Conservation (phyloP, 2,888 invertebrate species). For the Macrosoma leucophasiata region DNA sequence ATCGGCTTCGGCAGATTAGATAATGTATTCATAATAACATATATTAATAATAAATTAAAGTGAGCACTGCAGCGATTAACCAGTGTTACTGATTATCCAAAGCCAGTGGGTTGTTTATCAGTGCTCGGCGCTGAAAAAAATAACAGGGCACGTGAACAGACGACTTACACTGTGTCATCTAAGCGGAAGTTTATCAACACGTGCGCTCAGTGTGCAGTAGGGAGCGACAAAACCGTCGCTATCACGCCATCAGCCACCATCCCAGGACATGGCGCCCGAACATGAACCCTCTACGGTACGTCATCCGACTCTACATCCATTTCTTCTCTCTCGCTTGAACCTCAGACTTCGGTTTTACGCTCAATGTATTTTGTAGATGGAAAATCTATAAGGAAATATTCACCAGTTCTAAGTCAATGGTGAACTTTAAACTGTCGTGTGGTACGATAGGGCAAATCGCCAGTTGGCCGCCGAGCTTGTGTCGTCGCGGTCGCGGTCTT, state of each 20-base stretch:
- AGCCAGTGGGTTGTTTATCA: conserved; percentile 48
- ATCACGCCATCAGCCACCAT: conserved; percentile 25
- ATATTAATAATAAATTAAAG: conserved; percentile 27
- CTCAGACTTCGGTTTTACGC: no score
- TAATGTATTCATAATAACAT: conserved; percentile 23
- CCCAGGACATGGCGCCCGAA: conserved; percentile 35
- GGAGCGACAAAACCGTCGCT: no score
- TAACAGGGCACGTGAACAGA: conserved; percentile 36
- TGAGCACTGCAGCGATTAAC: conserved; percentile 37
- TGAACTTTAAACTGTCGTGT: conserved; percentile 66
- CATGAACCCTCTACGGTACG: conserved; percentile 40
- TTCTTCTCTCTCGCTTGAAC: no score
- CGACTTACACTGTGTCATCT: conserved; percentile 37
- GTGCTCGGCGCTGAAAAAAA: conserved; percentile 38
- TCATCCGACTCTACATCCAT: conserved; percentile 20
- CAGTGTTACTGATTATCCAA: conserved; percentile 43
- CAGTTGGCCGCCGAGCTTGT: conserved; percentile 64
- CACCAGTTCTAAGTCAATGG: conserved; percentile 38
- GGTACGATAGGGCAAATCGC: conserved; percentile 62
- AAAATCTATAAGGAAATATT: conserved; percentile 28
- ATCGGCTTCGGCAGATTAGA: conserved; percentile 23
- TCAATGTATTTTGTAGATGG: no score
- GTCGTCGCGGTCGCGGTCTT: conserved; percentile 34
- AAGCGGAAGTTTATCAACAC: conserved; percentile 38
- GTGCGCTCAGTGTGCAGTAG: conserved; percentile 18